phyloP scores from a whole-genome alignment of 2,113 vertebrate species.

The Euleptes europaea region DNA sequence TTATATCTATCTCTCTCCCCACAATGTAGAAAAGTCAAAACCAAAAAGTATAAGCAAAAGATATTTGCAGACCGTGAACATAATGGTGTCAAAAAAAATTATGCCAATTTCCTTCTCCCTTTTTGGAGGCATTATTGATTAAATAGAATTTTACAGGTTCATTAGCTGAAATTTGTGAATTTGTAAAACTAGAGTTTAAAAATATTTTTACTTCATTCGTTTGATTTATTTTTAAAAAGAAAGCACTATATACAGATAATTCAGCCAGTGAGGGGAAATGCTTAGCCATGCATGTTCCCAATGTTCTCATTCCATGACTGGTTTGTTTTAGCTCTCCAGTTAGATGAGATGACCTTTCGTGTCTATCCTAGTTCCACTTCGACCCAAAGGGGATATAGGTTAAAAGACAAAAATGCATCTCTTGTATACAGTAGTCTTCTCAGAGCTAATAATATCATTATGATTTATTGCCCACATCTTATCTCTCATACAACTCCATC shows the following conservation, averaged over 20 bases:
- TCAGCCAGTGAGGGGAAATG: not conserved
- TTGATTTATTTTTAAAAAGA: not conserved
- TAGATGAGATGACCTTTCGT: not conserved
- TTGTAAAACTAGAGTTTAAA: not conserved
- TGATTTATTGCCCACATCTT: slow-evolving; percentile 15
- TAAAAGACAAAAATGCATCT: slow-evolving; percentile 18
- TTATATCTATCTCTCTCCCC: not conserved
- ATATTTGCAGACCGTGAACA: not conserved
- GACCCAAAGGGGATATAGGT: slow-evolving; percentile 5
- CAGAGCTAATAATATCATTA: slow-evolving; percentile 14
- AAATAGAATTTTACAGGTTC: not conserved
- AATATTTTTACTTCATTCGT: too few species aligned
- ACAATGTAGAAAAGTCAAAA: not conserved
- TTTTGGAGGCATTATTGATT: not conserved
- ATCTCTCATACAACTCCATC: slow-evolving; percentile 23
- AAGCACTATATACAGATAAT: not conserved
- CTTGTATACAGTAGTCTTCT: slow-evolving; percentile 20
- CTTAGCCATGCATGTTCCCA: not conserved
- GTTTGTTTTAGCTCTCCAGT: not conserved
- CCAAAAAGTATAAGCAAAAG: not conserved
- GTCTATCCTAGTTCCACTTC: slow-evolving; percentile 13
- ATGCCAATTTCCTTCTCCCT: not conserved
- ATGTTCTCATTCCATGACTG: not conserved
- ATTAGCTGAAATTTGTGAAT: not conserved
- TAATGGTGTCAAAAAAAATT: not conserved